Percentiles rank a stretch among this genome's conserved stretches.
Conservation (phyloP, 2,888 invertebrate genomes). For the Hymenopus coronatus region DNA sequence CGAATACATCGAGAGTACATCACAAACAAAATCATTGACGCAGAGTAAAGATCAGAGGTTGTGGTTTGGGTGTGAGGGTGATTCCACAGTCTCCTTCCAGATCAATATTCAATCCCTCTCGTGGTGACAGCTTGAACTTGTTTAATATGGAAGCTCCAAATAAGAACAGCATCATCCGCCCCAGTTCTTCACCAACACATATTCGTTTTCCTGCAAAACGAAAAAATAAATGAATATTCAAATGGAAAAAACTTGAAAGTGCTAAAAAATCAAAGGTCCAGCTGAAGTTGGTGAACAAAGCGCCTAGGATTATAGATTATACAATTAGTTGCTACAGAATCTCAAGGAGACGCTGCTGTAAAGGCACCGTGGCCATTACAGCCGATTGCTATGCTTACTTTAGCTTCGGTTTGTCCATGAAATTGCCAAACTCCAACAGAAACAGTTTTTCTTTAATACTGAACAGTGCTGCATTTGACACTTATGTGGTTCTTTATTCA, state of each 20-base stretch:
- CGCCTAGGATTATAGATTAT: no score
- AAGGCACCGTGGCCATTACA: no score
- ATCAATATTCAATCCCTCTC: slow-evolving; percentile 50
- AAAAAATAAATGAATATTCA: not conserved
- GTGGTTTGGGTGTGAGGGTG: slow-evolving; percentile 65
- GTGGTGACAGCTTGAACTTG: slow-evolving; percentile 52
- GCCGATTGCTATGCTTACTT: no score
- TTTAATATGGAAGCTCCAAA: slow-evolving; percentile 63
- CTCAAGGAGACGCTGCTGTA: no score
- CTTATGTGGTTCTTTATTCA: no score
- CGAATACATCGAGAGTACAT: not conserved
- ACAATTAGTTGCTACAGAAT: no score
- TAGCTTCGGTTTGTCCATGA: no score
- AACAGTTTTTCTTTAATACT: no score
- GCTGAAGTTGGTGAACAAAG: no score
- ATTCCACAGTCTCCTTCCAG: slow-evolving; percentile 72
- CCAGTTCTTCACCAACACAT: slow-evolving; percentile 82
- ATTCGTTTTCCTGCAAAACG: slow-evolving; percentile 67
- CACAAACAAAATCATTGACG: not conserved
- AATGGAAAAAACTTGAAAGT: no score
- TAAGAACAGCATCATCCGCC: slow-evolving; percentile 66
- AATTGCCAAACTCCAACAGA: no score
- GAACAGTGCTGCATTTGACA: no score
- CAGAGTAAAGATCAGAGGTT: slow-evolving; percentile 48
- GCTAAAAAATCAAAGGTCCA: not conserved